These are phyloP conservation scores for Pholis gunnellus DNA, from an alignment of 2,113 vertebrate species.

Conservation along the genomic window DNA sequence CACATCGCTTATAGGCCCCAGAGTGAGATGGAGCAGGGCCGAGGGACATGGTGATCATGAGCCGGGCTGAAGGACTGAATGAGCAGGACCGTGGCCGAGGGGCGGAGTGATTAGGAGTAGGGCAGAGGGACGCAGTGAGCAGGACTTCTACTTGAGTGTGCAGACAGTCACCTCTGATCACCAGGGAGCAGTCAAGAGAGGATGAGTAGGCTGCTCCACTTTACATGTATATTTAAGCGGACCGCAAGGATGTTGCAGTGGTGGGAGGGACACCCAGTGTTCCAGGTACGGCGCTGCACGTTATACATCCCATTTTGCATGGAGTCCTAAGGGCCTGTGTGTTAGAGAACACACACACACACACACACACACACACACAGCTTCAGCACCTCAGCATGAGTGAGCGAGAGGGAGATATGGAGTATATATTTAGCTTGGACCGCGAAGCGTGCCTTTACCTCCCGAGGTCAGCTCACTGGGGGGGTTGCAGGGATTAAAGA, in stretches of 20 bases:
- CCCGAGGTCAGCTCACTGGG: constrained; percentile 64
- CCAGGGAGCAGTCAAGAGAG: background rate
- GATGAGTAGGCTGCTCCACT: background rate
- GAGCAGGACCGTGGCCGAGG: too few species aligned
- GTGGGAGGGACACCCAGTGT: background rate
- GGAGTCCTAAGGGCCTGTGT: background rate
- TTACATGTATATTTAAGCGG: background rate
- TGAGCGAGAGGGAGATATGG: constrained; percentile 19
- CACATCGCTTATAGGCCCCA: background rate
- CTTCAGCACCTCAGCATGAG: background rate
- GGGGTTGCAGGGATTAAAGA: constrained; percentile 65
- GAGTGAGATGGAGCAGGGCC: too few species aligned
- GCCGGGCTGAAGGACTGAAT: too few species aligned
- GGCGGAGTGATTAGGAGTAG: background rate
- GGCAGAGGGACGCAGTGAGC: background rate
- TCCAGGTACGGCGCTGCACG: constrained; percentile 22
- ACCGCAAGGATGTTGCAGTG: background rate
- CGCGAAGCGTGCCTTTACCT: constrained; percentile 51
- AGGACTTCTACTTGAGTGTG: background rate
- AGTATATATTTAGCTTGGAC: constrained; percentile 64
- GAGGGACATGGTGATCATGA: background rate
- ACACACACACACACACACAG: background rate
- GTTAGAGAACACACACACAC: background rate
- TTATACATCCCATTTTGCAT: background rate
- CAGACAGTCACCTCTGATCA: background rate